Evolutionary conservation across 2,113 vertebrate species (phyloP).

Genomic region (Chascanopsetta lugubris): DNA sequence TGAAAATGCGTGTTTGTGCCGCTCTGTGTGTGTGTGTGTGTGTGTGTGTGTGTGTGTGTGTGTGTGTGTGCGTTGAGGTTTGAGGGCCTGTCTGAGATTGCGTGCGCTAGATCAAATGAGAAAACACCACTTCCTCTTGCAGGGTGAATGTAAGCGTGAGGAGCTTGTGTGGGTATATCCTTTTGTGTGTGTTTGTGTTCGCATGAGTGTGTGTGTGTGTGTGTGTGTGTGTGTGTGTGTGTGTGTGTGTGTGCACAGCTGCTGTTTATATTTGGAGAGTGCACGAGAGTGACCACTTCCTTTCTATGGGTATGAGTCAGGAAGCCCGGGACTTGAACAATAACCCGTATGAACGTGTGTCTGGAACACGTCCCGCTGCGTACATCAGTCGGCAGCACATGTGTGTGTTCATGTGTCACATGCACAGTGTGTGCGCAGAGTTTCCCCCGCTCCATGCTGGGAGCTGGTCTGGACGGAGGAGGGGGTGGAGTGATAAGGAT

Average conservation of each 20-base stretch:
- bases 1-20: slow-evolving; percentile 58
- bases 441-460: too few species aligned
- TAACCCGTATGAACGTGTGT: slow-evolving; percentile 30
- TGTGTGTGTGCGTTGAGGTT: slow-evolving; percentile 49
- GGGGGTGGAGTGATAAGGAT: slow-evolving; percentile 2
- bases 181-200: too few species aligned
- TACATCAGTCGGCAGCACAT: not conserved
- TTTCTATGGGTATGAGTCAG: slow-evolving; percentile 55
- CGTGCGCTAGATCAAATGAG: slow-evolving; percentile 66
- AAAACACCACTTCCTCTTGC: slow-evolving; percentile 75
- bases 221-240: slow-evolving; percentile 48
- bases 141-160: slow-evolving; percentile 64
- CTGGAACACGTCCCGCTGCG: not conserved
- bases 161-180: slow-evolving; percentile 37
- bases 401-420: slow-evolving; percentile 1
- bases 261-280: slow-evolving; percentile 59
- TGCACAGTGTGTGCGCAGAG: not conserved
- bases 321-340: slow-evolving; percentile 62
- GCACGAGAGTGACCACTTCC: slow-evolving; percentile 66
- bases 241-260: slow-evolving; percentile 56
- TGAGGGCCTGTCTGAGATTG: slow-evolving; percentile 57
- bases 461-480: not conserved
- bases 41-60: too few species aligned
- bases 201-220: slow-evolving; percentile 38
- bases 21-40: slow-evolving; percentile 44